These are phyloP conservation scores for Cyprinella venusta DNA, from an alignment of 2,797 vertebrate species.

Conservation along the genomic window DNA sequence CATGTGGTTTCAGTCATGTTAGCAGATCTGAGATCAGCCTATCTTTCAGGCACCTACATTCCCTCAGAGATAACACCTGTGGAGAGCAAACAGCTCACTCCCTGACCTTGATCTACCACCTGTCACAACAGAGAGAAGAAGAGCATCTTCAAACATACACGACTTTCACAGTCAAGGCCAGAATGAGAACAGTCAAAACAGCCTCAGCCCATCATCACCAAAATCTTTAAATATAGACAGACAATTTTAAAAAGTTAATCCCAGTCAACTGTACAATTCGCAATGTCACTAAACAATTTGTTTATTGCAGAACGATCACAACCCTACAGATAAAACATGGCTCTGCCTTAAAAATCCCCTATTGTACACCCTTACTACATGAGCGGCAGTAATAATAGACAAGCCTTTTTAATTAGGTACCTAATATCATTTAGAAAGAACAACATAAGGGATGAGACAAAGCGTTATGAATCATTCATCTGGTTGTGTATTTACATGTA, in stretches of 20 bases:
- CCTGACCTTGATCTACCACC: conserved; percentile 27
- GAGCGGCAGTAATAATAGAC: neutral
- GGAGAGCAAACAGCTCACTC: conserved; percentile 24
- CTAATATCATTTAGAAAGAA: neutral
- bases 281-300: neutral
- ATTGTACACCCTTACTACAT: neutral
- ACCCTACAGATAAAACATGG: neutral
- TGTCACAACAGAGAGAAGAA: conserved; percentile 14
- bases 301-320: neutral
- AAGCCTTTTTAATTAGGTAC: neutral
- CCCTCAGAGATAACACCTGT: conserved; percentile 17
- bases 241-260: neutral
- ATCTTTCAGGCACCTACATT: conserved; percentile 1
- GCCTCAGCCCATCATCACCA: neutral
- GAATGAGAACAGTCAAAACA: conserved; percentile 40
- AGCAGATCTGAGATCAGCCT: conserved; percentile 4
- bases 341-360: neutral
- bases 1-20: conserved; percentile 11
- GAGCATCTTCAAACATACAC: neutral
- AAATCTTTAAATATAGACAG: conserved; percentile 7
- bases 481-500: neutral
- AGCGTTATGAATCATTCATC: neutral
- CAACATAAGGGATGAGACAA: neutral
- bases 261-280: neutral
- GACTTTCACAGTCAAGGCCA: conserved; percentile 27